Base-by-base conservation (phyloP, 2,797 vertebrate genomes). In the Margarornis squamiger region DNA sequence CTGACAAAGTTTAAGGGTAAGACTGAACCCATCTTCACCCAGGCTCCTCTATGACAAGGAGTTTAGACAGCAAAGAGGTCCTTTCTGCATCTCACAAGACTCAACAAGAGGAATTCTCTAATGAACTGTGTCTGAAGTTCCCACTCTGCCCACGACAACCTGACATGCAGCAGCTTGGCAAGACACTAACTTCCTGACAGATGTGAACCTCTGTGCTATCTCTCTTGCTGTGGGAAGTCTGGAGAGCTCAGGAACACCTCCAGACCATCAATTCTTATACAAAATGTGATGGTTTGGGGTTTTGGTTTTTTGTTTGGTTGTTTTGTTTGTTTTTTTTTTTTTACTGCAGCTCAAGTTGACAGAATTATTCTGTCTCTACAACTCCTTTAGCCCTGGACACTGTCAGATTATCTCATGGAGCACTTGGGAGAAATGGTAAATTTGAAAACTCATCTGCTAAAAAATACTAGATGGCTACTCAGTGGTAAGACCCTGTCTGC, bases 161-260 rank as follows among this genome's bases (percentile, higher is more conserved):
- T 79, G 45, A 18, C 26, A 5, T 0, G 0, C 5, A 10, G 12
- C 14, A 79, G 7, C 48, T 58, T 7, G 0, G 38, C 12, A 52
- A 67, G 24, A 30, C 55, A 26, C 15, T 48, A n/a, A 84, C 6
- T 24, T 73, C 22, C 3, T 20, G 34, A 51, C 2, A 7, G n/a
- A 20, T 36, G 12, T 30, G 49, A 78, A 27, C 10, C 9, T 23
- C 41, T 26, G 29, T 57, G 41, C 32, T 71, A 3, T 45, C 6
- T 62, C 38, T 23, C 23, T 16, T 5, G 14, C 9, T 83, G 4
- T 19, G 21, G 14, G 17, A 87, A 18, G 1, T 27, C 41, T 71
- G 29, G 16, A 43, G 20, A 46, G 49, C 26, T 82, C 41, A 49
- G 22, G 18, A 87, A 36, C 49, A 57, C 30, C 29, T 80, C 41